Evolutionary conservation across 2,113 vertebrate genomes (phyloP), one percentile per base, ranked within the genome.

Genomic region (Takifugu flavidus): DNA sequence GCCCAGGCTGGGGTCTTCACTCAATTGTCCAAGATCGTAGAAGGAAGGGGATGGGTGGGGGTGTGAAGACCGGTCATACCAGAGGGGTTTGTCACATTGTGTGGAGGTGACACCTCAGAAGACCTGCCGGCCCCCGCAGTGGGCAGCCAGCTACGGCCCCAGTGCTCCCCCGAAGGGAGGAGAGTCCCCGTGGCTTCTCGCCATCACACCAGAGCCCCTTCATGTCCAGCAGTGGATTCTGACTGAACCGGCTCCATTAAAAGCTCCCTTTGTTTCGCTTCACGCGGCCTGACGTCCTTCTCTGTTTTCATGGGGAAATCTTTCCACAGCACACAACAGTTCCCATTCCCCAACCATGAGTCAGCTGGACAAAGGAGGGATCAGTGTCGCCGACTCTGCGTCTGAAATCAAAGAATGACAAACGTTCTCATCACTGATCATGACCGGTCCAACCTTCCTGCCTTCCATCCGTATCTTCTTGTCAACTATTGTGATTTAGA

Each of bases 81-180:
- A 76, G 78, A 84, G 85, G 75, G 78, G 62, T 88, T 89, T 90
- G 87, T 89, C 88, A 90, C 88, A 80, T 78, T 67, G 80, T 77
- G 72, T 79, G 77, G 78, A 77, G 78, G 82, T 87, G 85, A 89
- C 87, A 91, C 83, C 82, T 84, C 77, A 34, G 71, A 86, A 50
- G 76, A 78, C 82, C 74, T 83, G 25, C 75, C 80, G 85, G 80
- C 82, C 86, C 63, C 58, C 20, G 5, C 28, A 84, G 80, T 86
- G 88, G 87, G 20, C 20, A 20, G 20, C 20, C 20, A 20, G 20
- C 20, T 20, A 86, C 87, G 75, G 67, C 73, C 34, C 6, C 60
- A 68, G n/a, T 70, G 62, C 76, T 4, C 34, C 8, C 81, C 82
- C 77, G 7, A 54, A 83, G 84, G 81, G 50, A 54, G 42, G 43